Conservation (phyloP, 2,113 vertebrate species). For the Lathamus discolor region DNA sequence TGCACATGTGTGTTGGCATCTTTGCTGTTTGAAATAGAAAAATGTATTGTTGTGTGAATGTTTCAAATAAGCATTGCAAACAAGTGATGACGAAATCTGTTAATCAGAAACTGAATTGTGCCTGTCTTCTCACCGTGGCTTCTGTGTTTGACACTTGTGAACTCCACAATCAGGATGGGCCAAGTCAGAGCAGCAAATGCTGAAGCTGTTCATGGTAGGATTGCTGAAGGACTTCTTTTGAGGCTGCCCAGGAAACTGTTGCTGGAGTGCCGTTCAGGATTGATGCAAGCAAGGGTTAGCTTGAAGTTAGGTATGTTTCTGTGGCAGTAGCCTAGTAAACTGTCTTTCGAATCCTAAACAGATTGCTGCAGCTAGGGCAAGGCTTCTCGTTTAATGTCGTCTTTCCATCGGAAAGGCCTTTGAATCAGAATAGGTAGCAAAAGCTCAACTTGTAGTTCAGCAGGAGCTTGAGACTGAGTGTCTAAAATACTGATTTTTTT, state of each 20-base stretch:
- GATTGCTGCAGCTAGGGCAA: neutral
- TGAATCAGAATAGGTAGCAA: neutral
- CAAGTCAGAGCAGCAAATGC: neutral
- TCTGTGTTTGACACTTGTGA: neutral
- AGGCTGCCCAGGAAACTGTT: neutral
- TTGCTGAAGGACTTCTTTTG: neutral
- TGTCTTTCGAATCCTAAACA: neutral
- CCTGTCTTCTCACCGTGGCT: neutral
- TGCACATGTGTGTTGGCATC: slow-evolving; percentile 12
- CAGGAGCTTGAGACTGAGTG: neutral
- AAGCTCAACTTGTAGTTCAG: neutral
- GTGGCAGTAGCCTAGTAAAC: neutral
- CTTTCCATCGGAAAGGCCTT: neutral
- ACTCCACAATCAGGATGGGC: neutral
- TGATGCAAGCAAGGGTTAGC: neutral
- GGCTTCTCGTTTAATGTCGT: neutral
- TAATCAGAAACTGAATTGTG: neutral
- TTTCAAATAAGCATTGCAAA: slow-evolving; percentile 25
- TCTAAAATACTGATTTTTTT: neutral
- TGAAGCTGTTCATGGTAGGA: neutral
- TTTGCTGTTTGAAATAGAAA: neutral
- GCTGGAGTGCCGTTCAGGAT: neutral
- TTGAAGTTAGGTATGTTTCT: neutral
- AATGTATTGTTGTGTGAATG: neutral
- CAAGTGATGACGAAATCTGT: neutral